phyloP scores from a whole-genome alignment of 2,797 vertebrate species.

The Sarcoramphus papa region DNA sequence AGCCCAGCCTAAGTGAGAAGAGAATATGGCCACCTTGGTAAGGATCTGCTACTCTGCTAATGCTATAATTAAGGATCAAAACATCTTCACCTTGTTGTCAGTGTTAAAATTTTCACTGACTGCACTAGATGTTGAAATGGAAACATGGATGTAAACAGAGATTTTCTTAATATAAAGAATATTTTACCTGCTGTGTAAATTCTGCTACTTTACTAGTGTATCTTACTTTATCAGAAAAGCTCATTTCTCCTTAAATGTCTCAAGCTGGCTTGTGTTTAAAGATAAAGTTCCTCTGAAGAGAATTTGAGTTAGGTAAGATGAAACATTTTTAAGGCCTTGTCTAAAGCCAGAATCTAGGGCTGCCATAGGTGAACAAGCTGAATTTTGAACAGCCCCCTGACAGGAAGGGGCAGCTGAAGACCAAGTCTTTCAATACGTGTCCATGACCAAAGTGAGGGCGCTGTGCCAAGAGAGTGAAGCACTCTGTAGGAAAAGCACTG shows the following conservation, averaged over 20 bases:
- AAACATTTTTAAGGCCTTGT: not conserved
- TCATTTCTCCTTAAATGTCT: not conserved
- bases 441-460: not conserved
- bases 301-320: not conserved
- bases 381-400: not conserved
- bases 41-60: not conserved
- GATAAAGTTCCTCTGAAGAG: not conserved
- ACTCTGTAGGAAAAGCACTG: not conserved
- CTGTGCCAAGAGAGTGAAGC: not conserved
- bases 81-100: not conserved
- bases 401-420: not conserved
- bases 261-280: not conserved
- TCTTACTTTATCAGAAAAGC: not conserved
- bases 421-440: not conserved
- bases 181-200: not conserved
- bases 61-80: not conserved
- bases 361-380: not conserved
- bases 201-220: not conserved
- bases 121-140: not conserved
- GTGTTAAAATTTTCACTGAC: not conserved
- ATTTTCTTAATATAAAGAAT: not conserved
- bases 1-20: not conserved
- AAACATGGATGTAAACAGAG: not conserved
- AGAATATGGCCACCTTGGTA: not conserved
- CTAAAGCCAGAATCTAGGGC: not conserved